A percentile compares a stretch with the other conserved stretches of the same genome.
phyloP scores from a whole-genome alignment of 2,797 vertebrate species.

The Luscinia megarhynchos region DNA sequence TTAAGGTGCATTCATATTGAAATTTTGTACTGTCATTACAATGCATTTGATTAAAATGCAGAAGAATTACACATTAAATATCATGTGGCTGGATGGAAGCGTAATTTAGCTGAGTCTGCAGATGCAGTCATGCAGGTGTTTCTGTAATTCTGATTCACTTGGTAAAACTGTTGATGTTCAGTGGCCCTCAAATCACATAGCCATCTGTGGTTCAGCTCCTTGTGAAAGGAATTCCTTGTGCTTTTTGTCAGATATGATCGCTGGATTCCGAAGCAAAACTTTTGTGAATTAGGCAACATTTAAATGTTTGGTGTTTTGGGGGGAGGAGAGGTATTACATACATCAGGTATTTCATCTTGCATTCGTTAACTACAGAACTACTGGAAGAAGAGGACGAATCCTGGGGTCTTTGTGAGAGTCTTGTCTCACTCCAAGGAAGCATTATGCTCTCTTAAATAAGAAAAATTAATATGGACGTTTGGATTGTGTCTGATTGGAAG shows the following conservation, averaged over 20 bases:
- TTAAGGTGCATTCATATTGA: constrained; percentile 69
- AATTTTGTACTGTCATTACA: constrained; percentile 47
- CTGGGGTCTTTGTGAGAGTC: background rate
- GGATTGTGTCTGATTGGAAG: background rate
- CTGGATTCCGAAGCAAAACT: constrained; percentile 31
- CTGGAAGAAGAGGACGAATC: background rate
- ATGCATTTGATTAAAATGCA: constrained; percentile 63
- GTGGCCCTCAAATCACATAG: constrained; percentile 55
- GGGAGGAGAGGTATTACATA: background rate
- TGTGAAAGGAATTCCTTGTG: constrained; percentile 50
- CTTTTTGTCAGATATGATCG: constrained; percentile 3
- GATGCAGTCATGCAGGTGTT: constrained; percentile 68
- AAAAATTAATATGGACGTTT: background rate
- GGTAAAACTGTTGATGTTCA: constrained; percentile 43
- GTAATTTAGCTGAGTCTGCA: constrained; percentile 66
- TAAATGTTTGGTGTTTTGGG: background rate
- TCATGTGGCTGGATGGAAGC: constrained; percentile 40
- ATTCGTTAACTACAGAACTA: background rate
- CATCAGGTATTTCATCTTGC: background rate
- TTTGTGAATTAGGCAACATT: background rate
- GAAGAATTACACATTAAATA: constrained; percentile 54
- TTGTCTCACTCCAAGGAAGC: background rate
- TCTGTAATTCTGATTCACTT: constrained; percentile 44
- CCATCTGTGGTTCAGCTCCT: constrained; percentile 52
- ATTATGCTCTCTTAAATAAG: background rate